A percentile compares a stretch with the other conserved stretches of the same genome.
Conservation (phyloP, 2,113 vertebrate species). For the Lampris incognitus region DNA sequence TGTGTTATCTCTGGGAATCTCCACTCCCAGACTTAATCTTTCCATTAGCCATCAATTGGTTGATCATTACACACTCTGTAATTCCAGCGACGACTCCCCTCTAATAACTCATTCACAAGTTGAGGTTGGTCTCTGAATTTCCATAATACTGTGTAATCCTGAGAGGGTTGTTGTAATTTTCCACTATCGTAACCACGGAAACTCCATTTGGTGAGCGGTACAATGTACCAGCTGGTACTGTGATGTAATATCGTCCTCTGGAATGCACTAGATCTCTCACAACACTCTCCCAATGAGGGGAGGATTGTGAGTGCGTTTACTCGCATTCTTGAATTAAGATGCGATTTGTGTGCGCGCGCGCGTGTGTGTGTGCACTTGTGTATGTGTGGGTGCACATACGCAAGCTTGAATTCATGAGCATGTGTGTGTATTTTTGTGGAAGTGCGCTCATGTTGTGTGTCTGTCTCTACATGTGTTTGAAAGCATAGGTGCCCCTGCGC, state of each 20-base stretch:
- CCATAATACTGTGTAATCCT: slow-evolving; percentile 54
- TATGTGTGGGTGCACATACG: not conserved
- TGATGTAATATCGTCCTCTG: slow-evolving; percentile 61
- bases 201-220: slow-evolving; percentile 44
- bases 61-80: slow-evolving; percentile 31
- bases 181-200: slow-evolving; percentile 63
- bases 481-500: not conserved
- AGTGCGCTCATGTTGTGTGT: not conserved
- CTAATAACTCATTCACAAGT: slow-evolving; percentile 59
- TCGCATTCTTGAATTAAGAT: too few relatives aligned
- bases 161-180: slow-evolving; percentile 69
- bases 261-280: slow-evolving; percentile 61
- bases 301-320: not conserved
- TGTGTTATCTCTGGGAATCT: slow-evolving; percentile 3
- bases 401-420: slow-evolving; percentile 30
- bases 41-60: slow-evolving; percentile 17
- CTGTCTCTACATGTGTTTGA: slow-evolving; percentile 9
- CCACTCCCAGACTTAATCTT: slow-evolving; percentile 31
- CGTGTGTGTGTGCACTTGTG: not conserved
- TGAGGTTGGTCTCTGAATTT: slow-evolving; percentile 44
- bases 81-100: slow-evolving; percentile 18
- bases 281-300: slow-evolving; percentile 44
- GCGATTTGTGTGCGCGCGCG: not conserved
- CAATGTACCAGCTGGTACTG: slow-evolving; percentile 18
- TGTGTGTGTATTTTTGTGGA: not conserved